phyloP scores from a whole-genome alignment of 2,113 vertebrate genomes.

The Sciurus niger region DNA sequence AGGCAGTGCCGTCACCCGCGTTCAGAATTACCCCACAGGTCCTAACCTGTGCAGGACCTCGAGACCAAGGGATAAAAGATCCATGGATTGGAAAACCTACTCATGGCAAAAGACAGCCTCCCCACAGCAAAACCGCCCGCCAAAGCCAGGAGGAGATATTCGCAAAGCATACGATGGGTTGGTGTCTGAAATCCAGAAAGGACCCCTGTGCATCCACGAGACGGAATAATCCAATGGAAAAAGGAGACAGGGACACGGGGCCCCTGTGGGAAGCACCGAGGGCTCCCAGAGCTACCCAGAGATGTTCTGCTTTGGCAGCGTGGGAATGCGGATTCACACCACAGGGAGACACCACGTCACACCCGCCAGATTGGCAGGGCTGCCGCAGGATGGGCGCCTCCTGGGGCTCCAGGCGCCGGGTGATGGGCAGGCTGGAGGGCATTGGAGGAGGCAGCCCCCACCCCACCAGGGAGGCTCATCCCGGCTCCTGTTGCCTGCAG shows the following conservation, averaged over 20 bases:
- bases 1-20: accelerated
- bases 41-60: background rate
- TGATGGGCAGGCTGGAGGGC: background rate
- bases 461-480: background rate
- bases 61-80: background rate
- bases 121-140: background rate
- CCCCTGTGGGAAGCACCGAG: background rate
- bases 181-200: background rate
- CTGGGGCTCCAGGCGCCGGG: background rate
- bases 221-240: background rate
- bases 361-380: background rate
- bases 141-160: background rate
- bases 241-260: background rate
- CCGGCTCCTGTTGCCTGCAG: background rate
- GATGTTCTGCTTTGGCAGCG: background rate
- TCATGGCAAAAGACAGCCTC: background rate
- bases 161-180: accelerated
- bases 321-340: background rate
- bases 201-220: background rate
- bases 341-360: background rate
- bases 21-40: background rate
- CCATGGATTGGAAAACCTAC: background rate
- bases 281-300: background rate
- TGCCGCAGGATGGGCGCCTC: background rate
- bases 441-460: background rate